Percentiles rank a stretch among this genome's conserved stretches.
Evolutionary conservation across 2,888 invertebrate genomes (phyloP).

Genomic region (Drosophila affinis): DNA sequence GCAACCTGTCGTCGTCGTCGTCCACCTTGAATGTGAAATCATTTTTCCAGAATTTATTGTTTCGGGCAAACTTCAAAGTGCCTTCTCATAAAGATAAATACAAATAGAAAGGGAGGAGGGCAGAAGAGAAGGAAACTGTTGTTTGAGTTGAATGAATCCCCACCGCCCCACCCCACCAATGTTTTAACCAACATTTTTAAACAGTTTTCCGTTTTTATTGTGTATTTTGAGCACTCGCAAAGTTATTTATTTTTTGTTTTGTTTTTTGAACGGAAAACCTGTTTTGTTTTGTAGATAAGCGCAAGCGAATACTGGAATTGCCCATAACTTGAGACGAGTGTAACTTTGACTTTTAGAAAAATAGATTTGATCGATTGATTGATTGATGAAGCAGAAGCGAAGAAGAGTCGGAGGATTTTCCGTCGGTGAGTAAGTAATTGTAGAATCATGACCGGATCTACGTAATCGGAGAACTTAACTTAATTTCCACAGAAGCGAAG

Average conservation of each 20-base stretch:
- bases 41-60: constrained; percentile 17
- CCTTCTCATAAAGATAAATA: constrained; percentile 2
- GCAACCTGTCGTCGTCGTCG: constrained; percentile 16
- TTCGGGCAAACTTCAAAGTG: constrained; percentile 4
- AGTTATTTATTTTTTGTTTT: not conserved
- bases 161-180: not conserved
- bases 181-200: not conserved
- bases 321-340: constrained; percentile 25
- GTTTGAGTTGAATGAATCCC: not conserved
- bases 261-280: constrained; percentile 11
- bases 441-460: constrained; percentile 5
- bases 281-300: constrained; percentile 20
- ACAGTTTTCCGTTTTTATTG: constrained; percentile 3
- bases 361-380: constrained; percentile 29
- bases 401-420: constrained; percentile 18
- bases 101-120: not conserved
- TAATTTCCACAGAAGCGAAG: not conserved
- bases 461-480: not conserved
- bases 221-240: constrained; percentile 11
- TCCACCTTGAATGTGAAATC: constrained; percentile 29
- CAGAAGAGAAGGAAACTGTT: not conserved
- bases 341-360: constrained; percentile 35
- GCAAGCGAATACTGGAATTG: constrained; percentile 14
- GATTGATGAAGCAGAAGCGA: constrained; percentile 19
- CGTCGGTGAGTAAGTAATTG: constrained; percentile 25